A percentile compares a stretch with the other conserved stretches of the same genome.
Evolutionary conservation across 2,797 vertebrate genomes (phyloP).

Genomic region (Ciconia nigra): DNA sequence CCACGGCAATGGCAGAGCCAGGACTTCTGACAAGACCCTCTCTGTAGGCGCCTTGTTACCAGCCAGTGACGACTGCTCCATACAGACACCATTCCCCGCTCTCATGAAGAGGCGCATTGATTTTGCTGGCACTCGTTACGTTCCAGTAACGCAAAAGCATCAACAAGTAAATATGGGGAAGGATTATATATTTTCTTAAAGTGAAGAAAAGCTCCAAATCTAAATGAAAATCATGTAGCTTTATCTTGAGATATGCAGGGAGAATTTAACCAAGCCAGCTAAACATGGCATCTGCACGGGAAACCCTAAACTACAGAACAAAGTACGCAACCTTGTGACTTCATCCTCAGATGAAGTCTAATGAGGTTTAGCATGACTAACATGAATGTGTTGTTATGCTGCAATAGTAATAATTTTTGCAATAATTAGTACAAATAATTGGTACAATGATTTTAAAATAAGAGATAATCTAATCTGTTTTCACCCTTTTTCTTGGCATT

Average conservation of each 20-base stretch:
- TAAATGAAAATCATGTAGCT: not conserved
- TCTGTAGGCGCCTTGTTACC: not conserved
- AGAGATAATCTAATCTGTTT: not conserved
- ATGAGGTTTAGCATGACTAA: not conserved
- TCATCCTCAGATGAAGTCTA: not conserved
- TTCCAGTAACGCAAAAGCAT: not conserved
- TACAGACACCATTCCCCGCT: not conserved
- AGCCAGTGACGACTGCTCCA: not conserved
- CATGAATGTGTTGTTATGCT: not conserved
- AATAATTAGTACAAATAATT: not conserved
- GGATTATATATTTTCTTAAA: not conserved
- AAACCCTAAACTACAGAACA: not conserved
- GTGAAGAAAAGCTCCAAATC: not conserved
- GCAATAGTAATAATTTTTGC: not conserved
- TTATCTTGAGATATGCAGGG: not conserved
- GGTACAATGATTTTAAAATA: not conserved
- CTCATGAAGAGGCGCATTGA: not conserved
- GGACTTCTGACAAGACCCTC: not conserved
- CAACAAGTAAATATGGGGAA: rapidly evolving
- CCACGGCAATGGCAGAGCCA: not conserved
- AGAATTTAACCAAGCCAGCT: not conserved
- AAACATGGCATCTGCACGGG: not conserved
- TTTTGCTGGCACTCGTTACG: rapidly evolving
- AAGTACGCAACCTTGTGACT: rapidly evolving
- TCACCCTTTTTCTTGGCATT: not conserved